Conservation (phyloP, 2,888 invertebrate genomes). For the Dendrolimus pini region DNA sequence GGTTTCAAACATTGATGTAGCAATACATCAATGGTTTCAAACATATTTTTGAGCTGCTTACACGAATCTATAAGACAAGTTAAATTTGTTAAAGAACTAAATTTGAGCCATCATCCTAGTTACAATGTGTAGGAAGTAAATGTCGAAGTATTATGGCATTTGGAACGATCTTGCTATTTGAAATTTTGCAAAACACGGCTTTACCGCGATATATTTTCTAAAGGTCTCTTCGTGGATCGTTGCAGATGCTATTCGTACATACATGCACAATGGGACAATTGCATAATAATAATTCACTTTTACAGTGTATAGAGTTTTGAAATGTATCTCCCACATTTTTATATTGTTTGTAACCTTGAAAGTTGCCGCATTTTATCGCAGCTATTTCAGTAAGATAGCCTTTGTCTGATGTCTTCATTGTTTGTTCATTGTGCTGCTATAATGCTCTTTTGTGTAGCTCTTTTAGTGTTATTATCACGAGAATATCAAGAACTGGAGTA, state of each 20-base stretch:
- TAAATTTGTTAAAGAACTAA: no score
- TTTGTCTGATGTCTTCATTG: slow-evolving; percentile 35
- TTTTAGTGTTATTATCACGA: slow-evolving; percentile 3
- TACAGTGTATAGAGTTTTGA: slow-evolving; percentile 8
- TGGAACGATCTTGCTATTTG: slow-evolving; percentile 19
- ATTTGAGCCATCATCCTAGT: no score
- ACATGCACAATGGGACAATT: slow-evolving; percentile 37
- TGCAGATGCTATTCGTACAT: slow-evolving; percentile 45
- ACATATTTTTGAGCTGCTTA: no score
- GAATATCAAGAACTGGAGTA: no score
- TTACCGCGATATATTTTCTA: slow-evolving; percentile 28
- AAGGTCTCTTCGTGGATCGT: slow-evolving; percentile 56
- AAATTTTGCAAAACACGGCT: slow-evolving; percentile 51
- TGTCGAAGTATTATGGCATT: slow-evolving; percentile 31
- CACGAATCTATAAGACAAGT: no score
- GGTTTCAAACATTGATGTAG: no score
- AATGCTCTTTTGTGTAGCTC: slow-evolving; percentile 28
- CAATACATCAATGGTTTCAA: no score
- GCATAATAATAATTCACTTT: slow-evolving; percentile 31
- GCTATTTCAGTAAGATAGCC: slow-evolving; percentile 30
- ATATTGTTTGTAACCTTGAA: slow-evolving; percentile 10
- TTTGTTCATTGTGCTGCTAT: slow-evolving; percentile 33
- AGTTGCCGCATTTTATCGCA: slow-evolving; percentile 15
- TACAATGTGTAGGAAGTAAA: slow-evolving; percentile 14
- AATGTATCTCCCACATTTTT: slow-evolving; percentile 3